Percentiles rank a stretch among this genome's conserved stretches.
Evolutionary conservation across 2,888 invertebrate species (phyloP).

Genomic region (Hydrotaea cyrtoneurina): DNA sequence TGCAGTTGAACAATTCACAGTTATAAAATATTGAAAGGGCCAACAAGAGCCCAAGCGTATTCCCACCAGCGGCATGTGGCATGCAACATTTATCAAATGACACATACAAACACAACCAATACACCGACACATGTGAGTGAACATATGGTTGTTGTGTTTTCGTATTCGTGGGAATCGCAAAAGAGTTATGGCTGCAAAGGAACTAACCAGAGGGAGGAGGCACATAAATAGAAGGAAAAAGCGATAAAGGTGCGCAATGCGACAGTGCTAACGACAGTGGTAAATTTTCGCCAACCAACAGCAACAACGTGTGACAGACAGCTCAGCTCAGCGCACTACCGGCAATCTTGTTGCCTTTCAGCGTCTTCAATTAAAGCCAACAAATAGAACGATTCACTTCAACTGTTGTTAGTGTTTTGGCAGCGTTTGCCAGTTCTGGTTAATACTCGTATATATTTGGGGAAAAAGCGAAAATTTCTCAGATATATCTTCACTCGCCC

Average conservation of each 20-base stretch:
- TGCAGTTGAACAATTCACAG: conserved; percentile 55
- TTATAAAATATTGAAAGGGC: conserved; percentile 65
- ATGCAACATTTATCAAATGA: conserved; percentile 54
- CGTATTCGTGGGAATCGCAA: conserved; percentile 58
- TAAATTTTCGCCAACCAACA: conserved; percentile 69
- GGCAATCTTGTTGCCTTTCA: conserved; percentile 32
- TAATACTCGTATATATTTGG: conserved; percentile 19
- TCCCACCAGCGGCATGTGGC: conserved; percentile 42
- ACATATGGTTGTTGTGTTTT: not conserved
- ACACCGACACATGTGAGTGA: not conserved
- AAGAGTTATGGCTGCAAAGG: conserved; percentile 38
- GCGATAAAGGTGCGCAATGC: conserved; percentile 58
- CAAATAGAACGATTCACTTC: conserved; percentile 51
- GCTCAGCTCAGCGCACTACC: not conserved
- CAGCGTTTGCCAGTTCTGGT: not conserved
- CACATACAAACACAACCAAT: conserved; percentile 4
- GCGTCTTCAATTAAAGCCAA: conserved; percentile 21
- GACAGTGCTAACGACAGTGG: conserved; percentile 56
- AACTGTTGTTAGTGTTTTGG: conserved; percentile 18
- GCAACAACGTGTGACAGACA: conserved; percentile 58
- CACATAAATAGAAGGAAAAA: conserved; percentile 34
- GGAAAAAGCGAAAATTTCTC: conserved; percentile 21
- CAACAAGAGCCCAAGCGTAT: conserved; percentile 20
- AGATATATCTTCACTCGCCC: not conserved
- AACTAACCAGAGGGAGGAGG: not conserved